phyloP scores from a whole-genome alignment of 2,797 vertebrate genomes.

The Dendrocincla fuliginosa region DNA sequence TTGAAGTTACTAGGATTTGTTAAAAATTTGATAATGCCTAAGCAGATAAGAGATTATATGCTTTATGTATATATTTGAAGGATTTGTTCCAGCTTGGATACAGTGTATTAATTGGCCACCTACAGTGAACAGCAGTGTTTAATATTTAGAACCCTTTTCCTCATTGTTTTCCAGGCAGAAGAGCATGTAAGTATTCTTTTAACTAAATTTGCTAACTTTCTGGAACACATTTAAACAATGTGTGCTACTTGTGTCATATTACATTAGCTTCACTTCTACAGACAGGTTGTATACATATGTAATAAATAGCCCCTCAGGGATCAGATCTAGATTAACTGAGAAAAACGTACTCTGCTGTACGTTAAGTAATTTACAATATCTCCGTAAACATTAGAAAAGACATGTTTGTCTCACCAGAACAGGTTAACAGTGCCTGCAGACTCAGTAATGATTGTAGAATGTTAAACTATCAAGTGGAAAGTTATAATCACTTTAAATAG shows the following conservation, averaged over 20 bases:
- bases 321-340: constrained; percentile 78
- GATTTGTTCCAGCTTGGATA: constrained; percentile 81
- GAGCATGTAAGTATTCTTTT: constrained; percentile 73
- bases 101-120: constrained; percentile 85
- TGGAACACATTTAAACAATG: constrained; percentile 82
- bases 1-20: constrained; percentile 85
- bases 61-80: constrained; percentile 81
- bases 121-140: constrained; percentile 81
- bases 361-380: constrained; percentile 79
- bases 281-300: constrained; percentile 80
- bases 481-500: constrained; percentile 64
- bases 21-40: constrained; percentile 86
- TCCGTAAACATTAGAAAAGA: constrained; percentile 73
- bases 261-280: constrained; percentile 81
- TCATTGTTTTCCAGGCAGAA: constrained; percentile 76
- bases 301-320: constrained; percentile 81
- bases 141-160: constrained; percentile 74
- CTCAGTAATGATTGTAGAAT: constrained; percentile 43
- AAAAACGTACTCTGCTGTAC: constrained; percentile 69
- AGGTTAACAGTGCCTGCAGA: constrained; percentile 60
- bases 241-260: constrained; percentile 80
- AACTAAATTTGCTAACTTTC: constrained; percentile 80
- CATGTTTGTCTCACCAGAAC: constrained; percentile 64
- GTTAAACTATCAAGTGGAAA: constrained; percentile 67
- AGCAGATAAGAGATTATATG: constrained; percentile 86